Conservation (phyloP, 2,797 vertebrate species). For the Coluber constrictor region DNA sequence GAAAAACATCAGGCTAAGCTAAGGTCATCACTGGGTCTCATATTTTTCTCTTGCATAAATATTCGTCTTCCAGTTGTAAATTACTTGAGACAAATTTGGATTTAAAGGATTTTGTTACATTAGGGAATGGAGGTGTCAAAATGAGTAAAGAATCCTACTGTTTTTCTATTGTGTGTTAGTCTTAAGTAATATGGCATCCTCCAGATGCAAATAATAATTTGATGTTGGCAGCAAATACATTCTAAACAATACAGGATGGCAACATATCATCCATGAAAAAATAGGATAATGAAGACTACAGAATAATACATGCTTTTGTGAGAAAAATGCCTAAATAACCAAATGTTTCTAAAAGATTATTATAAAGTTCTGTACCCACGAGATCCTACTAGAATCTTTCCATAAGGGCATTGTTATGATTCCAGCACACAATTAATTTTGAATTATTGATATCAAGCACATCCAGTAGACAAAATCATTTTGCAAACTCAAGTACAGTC, state of each 20-base stretch:
- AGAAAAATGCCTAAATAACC: not conserved
- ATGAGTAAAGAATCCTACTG: not conserved
- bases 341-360: not conserved
- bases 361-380: not conserved
- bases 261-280: not conserved
- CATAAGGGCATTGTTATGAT: not conserved
- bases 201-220: not conserved
- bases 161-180: not conserved
- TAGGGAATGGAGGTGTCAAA: not conserved
- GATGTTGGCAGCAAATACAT: not conserved
- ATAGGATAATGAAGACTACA: not conserved
- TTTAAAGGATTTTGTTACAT: not conserved
- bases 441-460: not conserved
- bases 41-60: not conserved
- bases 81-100: not conserved
- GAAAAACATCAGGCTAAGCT: not conserved
- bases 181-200: not conserved
- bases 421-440: not conserved
- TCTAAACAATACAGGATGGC: not conserved
- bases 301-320: not conserved
- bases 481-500: not conserved
- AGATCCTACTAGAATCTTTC: not conserved
- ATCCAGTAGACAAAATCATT: not conserved
- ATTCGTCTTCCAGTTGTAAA: not conserved
- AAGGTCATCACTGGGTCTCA: not conserved